Base-by-base conservation (phyloP, 1,140 invertebrate genomes). In the Asobara japonica region DNA sequence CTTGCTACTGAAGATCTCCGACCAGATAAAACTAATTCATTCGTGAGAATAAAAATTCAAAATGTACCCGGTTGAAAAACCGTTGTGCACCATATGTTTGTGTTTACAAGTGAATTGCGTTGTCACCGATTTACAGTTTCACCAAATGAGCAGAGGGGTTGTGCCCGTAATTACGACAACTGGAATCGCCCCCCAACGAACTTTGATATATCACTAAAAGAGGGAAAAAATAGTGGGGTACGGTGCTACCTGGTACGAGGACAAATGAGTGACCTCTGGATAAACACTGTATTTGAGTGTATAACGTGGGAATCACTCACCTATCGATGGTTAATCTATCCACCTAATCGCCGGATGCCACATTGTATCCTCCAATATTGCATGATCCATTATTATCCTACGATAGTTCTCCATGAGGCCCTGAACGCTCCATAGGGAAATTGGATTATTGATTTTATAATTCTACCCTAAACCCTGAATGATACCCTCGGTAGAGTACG, bases 261-360 rank as follows among this genome's bases (percentile, higher is more conserved):
- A 5, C 51, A 56, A 27, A 3, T 3, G 10, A 22, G 4, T 11
- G 25, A 22, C 6, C 6, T 3, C 6, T 10, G 25, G 25, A 56
- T 56, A 56, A 56, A 56, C 18, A 56, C 18, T 56, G 8, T 25
- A 56, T 6, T 25, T 56, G 22, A 0, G 4, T 2, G 1, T 56
- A 6, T 25, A 56, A 56, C 51, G 51, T 56, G 51, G 51, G 51
- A 56, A 56, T 56, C 13, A 25, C 25, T 25, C 51, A 5, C 41
- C 22, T 56, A 56, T 56, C 51, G 25, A 56, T 56, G 2, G 10
- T 18, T 56, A 18, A 56, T 56, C 51, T 56, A 56, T 13, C 3
- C 10, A 18, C 41, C 7, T 56, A 56, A 56, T 56, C 51, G 51
- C 51, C 51, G 51, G 51, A 56, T 56, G 18, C 51, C 51, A 27